phyloP scores from a whole-genome alignment of 1,140 invertebrate genomes.

The Sminthurides bifidus region DNA sequence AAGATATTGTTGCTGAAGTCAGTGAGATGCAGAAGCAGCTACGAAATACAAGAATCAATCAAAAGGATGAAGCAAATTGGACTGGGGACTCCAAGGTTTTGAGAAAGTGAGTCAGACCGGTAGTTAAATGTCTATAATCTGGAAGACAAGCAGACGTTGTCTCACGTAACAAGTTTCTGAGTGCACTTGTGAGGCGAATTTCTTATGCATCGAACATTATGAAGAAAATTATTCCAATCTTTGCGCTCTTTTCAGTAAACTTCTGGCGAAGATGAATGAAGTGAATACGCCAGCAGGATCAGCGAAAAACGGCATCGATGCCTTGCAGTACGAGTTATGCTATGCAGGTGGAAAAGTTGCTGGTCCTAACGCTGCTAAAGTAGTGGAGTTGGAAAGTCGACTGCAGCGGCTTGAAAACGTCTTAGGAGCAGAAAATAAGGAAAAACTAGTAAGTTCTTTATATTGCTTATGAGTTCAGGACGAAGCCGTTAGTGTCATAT shows the following conservation, averaged over 20 bases:
- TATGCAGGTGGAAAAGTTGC: background rate
- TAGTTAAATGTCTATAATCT: no score
- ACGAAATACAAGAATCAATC: background rate
- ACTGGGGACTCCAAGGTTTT: background rate
- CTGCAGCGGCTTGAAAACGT: conserved; percentile 39
- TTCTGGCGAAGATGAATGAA: conserved; percentile 19
- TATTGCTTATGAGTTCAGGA: conserved; percentile 30
- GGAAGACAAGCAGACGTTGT: no score
- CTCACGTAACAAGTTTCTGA: no score
- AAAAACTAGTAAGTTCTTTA: conserved; percentile 20
- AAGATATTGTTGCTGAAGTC: conserved; percentile 22
- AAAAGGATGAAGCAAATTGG: background rate
- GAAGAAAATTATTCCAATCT: no score
- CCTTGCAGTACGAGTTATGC: conserved; percentile 21
- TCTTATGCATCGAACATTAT: no score
- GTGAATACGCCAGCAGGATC: background rate
- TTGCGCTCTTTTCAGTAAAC: conserved; percentile 14
- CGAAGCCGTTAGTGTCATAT: conserved; percentile 33
- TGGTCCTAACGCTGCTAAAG: background rate
- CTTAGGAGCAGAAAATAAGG: conserved; percentile 36
- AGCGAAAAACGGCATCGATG: background rate
- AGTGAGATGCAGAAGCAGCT: conserved; percentile 16
- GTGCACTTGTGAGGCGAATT: no score
- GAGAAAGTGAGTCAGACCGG: no score
- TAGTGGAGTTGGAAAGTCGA: conserved; percentile 11